These are phyloP conservation scores for Platichthys flesus DNA, from an alignment of 2,113 vertebrate species.

Conservation along the genomic window DNA sequence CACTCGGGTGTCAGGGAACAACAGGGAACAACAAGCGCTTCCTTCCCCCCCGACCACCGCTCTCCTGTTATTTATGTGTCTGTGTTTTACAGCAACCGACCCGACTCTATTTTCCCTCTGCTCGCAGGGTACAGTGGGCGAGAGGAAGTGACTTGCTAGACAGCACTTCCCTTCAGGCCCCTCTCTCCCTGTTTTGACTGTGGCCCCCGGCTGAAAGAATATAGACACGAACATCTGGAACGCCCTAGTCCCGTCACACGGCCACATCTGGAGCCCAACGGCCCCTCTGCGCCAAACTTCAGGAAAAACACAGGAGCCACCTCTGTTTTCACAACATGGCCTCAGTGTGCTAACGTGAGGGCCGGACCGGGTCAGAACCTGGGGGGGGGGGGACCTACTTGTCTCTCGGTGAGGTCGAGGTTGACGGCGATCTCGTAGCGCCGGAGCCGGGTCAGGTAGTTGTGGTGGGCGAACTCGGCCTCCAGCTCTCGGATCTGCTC, in stretches of 20 bases:
- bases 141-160: conserved; percentile 77
- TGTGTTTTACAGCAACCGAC: conserved; percentile 55
- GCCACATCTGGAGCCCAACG: conserved; percentile 73
- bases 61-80: conserved; percentile 70
- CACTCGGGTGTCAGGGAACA: conserved; percentile 58
- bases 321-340: conserved; percentile 68
- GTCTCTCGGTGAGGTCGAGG: conserved; percentile 98
- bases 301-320: conserved; percentile 64
- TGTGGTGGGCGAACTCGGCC: conserved; percentile 98
- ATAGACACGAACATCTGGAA: conserved; percentile 80
- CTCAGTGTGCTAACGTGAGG: conserved; percentile 51
- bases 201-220: conserved; percentile 67
- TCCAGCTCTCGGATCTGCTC: conserved; percentile 98
- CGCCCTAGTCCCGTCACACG: conserved; percentile 67
- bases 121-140: conserved; percentile 41
- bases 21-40: conserved; percentile 21
- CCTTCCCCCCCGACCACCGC: conserved; percentile 59
- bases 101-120: conserved; percentile 30
- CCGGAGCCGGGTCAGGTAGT: conserved; percentile 97
- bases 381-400: conserved; percentile 82
- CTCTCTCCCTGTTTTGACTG: conserved; percentile 66
- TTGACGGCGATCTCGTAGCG: conserved; percentile 99
- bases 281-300: conserved; percentile 6
- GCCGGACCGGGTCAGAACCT: conserved; percentile 28
- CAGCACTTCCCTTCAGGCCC: conserved; percentile 70